Base-by-base conservation (phyloP, 2,797 vertebrate genomes). In the Adelosebastes latens region DNA sequence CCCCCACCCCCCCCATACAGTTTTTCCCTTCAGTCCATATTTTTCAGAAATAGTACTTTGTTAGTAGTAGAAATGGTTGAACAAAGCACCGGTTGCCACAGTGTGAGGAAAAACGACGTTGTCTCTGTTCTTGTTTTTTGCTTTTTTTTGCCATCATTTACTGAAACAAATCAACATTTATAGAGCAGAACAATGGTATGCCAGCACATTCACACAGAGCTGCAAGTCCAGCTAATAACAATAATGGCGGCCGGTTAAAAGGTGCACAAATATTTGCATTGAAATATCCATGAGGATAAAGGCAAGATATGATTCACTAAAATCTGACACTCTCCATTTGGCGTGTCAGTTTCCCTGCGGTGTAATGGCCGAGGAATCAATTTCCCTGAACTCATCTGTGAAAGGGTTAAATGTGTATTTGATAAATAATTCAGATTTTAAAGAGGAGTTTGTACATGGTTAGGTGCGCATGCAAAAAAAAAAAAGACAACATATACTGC, bases 391-490 rank as follows among this genome's bases (percentile, higher is more conserved):
- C 9, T 27, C 14, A 14, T n/a, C 18, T 46, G 24, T 49, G 8
- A 81, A 85, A 62, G 53, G 14, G 42, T 78, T 66, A 71, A 62
- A 69, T 39, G 12, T 82, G 29, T 6, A 24, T 62, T 69, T 67
- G 53, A 73, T 71, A 46, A 66, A 66, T 71, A 58, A 81, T 71
- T 63, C 22, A 29, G 18, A 85, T 68, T 68, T 56, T 42, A 67
- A 55, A 76, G 27, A 12, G 11, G 11, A 52, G 14, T 68, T 77
- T 79, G 60, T 12, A 64, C 58, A 58, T 67, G 59, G 16, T 66
- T 70, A 49, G 8, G 27, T 65, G 42, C 70, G 9, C 66, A 56
- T 52, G 27, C 49, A 77, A 77, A 77, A 56, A 11, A 80, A 18
- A 61, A 52, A 62, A 32, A 60, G 36, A 56, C 6, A 53, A n/a